A percentile compares a stretch with the other conserved stretches of the same genome.
Conservation (phyloP, 2,797 vertebrate genomes). For the Halcyon badia region DNA sequence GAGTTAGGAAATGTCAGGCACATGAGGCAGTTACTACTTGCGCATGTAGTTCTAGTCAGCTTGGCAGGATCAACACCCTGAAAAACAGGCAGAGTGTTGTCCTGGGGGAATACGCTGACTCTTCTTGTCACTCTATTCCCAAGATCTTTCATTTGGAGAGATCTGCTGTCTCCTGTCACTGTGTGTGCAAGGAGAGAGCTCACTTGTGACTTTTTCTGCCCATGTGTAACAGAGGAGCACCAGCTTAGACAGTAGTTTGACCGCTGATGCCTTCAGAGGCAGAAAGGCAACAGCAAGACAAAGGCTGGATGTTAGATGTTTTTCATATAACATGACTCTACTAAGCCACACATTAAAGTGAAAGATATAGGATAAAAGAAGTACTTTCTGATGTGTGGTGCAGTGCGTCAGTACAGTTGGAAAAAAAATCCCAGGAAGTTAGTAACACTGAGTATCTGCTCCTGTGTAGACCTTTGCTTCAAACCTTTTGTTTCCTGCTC, state of each 20-base stretch:
- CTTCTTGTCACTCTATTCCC: background rate
- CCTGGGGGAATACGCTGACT: conserved; percentile 34
- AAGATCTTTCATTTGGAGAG: conserved; percentile 9
- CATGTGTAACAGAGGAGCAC: background rate
- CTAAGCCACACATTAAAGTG: conserved; percentile 3
- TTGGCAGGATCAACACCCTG: background rate
- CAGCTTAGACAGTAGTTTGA: background rate
- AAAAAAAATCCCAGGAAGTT: background rate
- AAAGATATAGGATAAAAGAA: background rate
- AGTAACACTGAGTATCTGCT: background rate
- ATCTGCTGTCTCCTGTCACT: conserved; percentile 10
- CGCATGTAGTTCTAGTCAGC: background rate
- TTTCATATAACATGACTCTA: background rate
- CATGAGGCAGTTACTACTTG: background rate
- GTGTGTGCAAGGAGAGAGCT: background rate
- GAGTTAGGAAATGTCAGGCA: background rate
- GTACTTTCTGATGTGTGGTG: background rate
- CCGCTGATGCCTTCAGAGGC: background rate
- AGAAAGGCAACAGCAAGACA: background rate
- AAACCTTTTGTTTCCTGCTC: background rate
- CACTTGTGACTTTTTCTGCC: background rate
- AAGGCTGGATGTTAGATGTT: background rate
- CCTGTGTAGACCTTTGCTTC: background rate
- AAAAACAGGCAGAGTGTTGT: background rate
- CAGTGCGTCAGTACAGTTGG: rapidly evolving